These are phyloP conservation scores for Andrena praecox DNA, from an alignment of 2,888 invertebrate genomes.

Conservation along the genomic window DNA sequence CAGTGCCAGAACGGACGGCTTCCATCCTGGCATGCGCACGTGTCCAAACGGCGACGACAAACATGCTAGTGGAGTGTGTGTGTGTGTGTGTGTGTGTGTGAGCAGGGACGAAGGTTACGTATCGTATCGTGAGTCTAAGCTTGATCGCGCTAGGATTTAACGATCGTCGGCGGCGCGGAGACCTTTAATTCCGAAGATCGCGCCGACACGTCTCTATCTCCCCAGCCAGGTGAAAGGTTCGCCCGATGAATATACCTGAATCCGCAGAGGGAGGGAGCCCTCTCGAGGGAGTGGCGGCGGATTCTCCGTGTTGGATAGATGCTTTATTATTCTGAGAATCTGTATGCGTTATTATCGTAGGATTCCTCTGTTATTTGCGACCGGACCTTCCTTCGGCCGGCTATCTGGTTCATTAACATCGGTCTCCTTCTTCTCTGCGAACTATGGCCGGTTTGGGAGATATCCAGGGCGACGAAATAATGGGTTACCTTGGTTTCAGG, in stretches of 20 bases:
- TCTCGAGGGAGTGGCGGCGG: conserved; percentile 47
- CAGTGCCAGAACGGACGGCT: conserved; percentile 21
- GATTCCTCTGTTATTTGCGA: conserved; percentile 56
- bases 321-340: conserved; percentile 67
- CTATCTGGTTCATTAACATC: conserved; percentile 56
- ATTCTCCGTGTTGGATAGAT: conserved; percentile 46
- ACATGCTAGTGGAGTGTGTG: not conserved
- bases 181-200: conserved; percentile 78
- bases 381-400: conserved; percentile 18
- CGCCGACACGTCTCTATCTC: conserved; percentile 74
- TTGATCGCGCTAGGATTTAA: conserved; percentile 77
- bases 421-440: conserved; percentile 34
- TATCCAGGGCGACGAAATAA: conserved; percentile 9
- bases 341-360: conserved; percentile 35
- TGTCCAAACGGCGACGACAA: conserved; percentile 3
- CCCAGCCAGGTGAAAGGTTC: conserved; percentile 66
- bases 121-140: conserved; percentile 36
- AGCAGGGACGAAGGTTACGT: not conserved
- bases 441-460: conserved; percentile 6
- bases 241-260: conserved; percentile 66
- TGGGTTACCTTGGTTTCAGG: conserved; percentile 1
- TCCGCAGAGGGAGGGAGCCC: conserved; percentile 47
- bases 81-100: not conserved
- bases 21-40: not conserved
- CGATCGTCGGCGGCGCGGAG: conserved; percentile 72